phyloP scores from a whole-genome alignment of 1,140 invertebrate genomes.

The Adelges cooleyi region DNA sequence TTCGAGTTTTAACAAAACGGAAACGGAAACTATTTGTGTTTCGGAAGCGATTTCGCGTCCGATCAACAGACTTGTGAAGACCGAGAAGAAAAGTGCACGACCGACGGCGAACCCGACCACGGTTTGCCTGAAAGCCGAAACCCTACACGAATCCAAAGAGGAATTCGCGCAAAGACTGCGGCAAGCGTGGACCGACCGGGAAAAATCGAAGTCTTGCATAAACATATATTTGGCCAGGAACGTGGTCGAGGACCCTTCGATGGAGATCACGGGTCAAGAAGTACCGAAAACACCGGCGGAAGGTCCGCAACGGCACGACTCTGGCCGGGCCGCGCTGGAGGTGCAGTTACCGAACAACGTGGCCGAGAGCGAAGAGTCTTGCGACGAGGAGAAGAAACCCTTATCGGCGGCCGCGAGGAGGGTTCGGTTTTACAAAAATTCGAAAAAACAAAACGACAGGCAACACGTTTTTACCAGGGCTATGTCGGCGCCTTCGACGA shows the following conservation, averaged over 20 bases:
- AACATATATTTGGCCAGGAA: constrained; percentile 44
- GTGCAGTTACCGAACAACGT: not conserved
- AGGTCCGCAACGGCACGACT: not conserved
- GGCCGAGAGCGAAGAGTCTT: not conserved
- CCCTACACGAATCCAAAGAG: constrained; percentile 43
- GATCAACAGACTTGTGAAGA: not conserved
- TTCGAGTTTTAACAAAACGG: constrained; percentile 1
- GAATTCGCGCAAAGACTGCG: constrained; percentile 43
- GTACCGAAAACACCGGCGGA: not conserved
- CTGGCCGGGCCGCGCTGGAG: not conserved
- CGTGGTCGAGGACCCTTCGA: constrained; percentile 8
- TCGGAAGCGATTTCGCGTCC: not conserved
- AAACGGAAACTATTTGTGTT: not conserved
- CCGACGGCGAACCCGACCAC: constrained; percentile 30
- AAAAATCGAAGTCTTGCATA: constrained; percentile 43
- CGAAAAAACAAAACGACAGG: not conserved
- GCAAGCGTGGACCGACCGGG: constrained; percentile 43
- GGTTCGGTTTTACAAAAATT: constrained; percentile 25
- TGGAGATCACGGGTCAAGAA: not conserved
- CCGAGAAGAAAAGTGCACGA: constrained; percentile 2
- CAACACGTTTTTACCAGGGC: constrained; percentile 13
- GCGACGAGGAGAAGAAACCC: constrained; percentile 10
- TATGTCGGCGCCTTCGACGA: constrained; percentile 28
- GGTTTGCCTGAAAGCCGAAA: constrained; percentile 34
- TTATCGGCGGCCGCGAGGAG: constrained; percentile 24